Evolutionary conservation across 2,797 vertebrate species (phyloP).

Genomic region (Chanos chanos): DNA sequence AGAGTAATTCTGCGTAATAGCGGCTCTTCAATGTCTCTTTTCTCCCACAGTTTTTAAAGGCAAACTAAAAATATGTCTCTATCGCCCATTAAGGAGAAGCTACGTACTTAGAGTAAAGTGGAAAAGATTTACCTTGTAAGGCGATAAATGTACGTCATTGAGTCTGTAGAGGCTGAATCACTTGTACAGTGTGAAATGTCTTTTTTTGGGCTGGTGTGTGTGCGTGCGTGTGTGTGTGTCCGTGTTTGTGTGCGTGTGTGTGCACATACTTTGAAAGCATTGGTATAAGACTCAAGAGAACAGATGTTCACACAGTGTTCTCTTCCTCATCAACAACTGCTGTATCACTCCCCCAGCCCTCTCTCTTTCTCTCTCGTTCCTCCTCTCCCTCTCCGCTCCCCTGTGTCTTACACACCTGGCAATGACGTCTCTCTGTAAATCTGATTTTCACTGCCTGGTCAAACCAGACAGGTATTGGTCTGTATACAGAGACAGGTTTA

Average conservation of each 20-base stretch:
- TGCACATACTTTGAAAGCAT: no score
- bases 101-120: conserved; percentile 16
- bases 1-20: conserved; percentile 51
- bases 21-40: conserved; percentile 42
- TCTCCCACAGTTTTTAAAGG: conserved; percentile 33
- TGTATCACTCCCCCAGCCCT: not conserved
- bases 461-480: no score
- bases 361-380: conserved; percentile 11
- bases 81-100: conserved; percentile 13
- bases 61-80: conserved; percentile 24
- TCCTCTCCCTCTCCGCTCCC: conserved; percentile 1
- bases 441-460: no score
- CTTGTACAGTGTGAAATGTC: conserved; percentile 7
- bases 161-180: conserved; percentile 17
- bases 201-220: not conserved
- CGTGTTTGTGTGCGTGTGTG: no score
- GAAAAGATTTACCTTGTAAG: conserved; percentile 37
- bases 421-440: no score
- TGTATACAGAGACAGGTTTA: no score
- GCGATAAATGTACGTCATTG: conserved; percentile 22
- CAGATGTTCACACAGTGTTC: conserved; percentile 9
- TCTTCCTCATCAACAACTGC: conserved; percentile 5
- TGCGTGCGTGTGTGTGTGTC: not conserved
- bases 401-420: no score
- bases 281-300: no score